Conservation (phyloP, 2,888 invertebrate species). For the Sericinus montela region DNA sequence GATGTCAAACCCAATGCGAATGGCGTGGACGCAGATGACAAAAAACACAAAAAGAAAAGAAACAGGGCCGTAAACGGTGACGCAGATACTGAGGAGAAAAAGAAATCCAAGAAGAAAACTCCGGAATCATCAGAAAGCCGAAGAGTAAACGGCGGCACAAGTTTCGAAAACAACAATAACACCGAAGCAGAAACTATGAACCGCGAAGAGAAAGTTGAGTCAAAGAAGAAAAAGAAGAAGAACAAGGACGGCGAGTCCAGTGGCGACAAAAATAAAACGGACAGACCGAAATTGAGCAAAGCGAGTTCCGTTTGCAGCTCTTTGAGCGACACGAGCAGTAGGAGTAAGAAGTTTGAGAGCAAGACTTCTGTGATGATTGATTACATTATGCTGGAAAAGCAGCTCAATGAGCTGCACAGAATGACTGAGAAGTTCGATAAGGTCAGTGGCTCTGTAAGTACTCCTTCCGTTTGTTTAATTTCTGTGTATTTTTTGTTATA, state of each 20-base stretch:
- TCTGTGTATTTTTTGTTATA: no score
- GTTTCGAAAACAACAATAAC: conserved; percentile 22
- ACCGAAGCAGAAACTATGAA: conserved; percentile 18
- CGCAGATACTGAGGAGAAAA: conserved; percentile 10
- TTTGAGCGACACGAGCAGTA: conserved; percentile 50
- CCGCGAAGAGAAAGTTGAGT: conserved; percentile 20
- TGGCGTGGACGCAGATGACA: conserved; percentile 20
- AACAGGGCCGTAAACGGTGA: conserved; percentile 21
- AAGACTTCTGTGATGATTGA: conserved; percentile 50
- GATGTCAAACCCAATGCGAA: conserved; percentile 7
- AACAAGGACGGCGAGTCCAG: conserved; percentile 28
- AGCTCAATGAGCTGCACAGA: conserved; percentile 75
- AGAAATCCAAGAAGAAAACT: conserved; percentile 12
- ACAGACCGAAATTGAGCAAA: conserved; percentile 42
- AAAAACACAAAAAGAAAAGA: conserved; percentile 23
- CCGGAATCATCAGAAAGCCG: conserved; percentile 11
- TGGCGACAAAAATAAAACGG: conserved; percentile 19
- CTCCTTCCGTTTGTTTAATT: no score
- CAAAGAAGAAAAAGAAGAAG: conserved; percentile 28
- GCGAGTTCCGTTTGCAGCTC: conserved; percentile 61
- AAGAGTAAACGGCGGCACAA: not conserved
- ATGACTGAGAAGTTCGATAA: conserved; percentile 52
- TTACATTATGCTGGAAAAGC: conserved; percentile 68
- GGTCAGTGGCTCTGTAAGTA: no score
- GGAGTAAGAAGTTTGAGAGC: conserved; percentile 33